Base-by-base conservation (phyloP, 1,140 invertebrate genomes). In the Lysiphlebus fabarum region DNA sequence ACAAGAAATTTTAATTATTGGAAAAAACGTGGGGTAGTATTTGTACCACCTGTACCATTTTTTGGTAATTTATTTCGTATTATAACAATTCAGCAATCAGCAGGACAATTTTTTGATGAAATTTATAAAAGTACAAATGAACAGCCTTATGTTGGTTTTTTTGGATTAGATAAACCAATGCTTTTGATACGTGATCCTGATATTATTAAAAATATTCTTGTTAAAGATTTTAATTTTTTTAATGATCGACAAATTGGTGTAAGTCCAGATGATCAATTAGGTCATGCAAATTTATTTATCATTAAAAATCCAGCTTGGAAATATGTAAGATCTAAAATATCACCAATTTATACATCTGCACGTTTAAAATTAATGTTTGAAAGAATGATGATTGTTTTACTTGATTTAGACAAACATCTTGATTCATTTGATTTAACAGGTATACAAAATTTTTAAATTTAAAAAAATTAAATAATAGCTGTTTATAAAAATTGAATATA, bases 141-240 rank as follows among this genome's bases (percentile, higher is more conserved):
- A 3, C 4, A 62, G 6, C 65, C 63, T 7, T 76, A 67, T 36
- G 50, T 72, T 7, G 76, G 77, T 0, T 71, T 77, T n/a, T 80
- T 73, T 40, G 34, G 75, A 6, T 68, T 79, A 9, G 68, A 76
- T 36, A 69, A 68, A 11, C 79, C 79, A 0, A 65, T 53, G 1
- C 54, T 83, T 0, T 37, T 83, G 2, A 12, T 81, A 3, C 69
- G 78, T 4, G 81, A 83, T 58, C 69, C 75, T 0, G 71, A 81
- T 4, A 45, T 82, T 0, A 59, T 82, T 0, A 82, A 81, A 56
- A 61, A 74, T 6, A 55, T 84, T 9, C 36, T 81, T 7, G 68
- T 82, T 2, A 82, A 81, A 56, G 82, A 83, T 53, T 83, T 82
- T 56, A 62, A 74, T 40, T 58, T 74, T 37, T 82, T 82, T 47